Conservation (phyloP, 2,888 invertebrate species). For the Ectemnius continuus region DNA sequence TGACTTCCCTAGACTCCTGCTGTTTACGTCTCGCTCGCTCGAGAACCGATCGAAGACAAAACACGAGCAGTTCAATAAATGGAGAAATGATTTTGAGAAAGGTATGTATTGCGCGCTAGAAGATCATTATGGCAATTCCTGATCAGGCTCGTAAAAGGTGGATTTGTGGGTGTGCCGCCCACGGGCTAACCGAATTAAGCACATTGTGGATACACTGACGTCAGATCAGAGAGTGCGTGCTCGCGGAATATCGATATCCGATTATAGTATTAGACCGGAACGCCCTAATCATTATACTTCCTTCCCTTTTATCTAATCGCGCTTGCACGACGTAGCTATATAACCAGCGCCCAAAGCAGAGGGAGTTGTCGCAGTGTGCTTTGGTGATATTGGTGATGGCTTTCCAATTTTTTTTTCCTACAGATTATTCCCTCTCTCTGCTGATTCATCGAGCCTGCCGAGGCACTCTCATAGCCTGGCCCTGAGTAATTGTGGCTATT, state of each 20-base stretch:
- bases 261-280: conserved; percentile 15
- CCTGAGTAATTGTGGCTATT: conserved; percentile 61
- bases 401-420: conserved; percentile 35
- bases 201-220: conserved; percentile 16
- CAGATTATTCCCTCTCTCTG: neutral
- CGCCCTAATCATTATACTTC: conserved; percentile 25
- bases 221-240: conserved; percentile 5
- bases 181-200: neutral
- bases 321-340: neutral
- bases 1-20: neutral
- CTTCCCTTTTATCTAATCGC: conserved; percentile 46
- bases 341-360: conserved; percentile 18
- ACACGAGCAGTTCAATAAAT: too few species aligned
- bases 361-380: conserved; percentile 14
- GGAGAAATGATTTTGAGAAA: too few species aligned
- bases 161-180: neutral
- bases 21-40: conserved; percentile 18
- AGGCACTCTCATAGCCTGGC: conserved; percentile 30
- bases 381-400: conserved; percentile 5
- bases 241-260: conserved; percentile 4
- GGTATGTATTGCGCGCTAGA: too few species aligned
- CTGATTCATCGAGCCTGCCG: conserved; percentile 48
- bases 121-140: too few species aligned
- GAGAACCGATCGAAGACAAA: neutral
- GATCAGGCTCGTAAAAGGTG: neutral